These are phyloP conservation scores for Nebria brevicollis DNA, from an alignment of 2,888 invertebrate species.

Conservation along the genomic window DNA sequence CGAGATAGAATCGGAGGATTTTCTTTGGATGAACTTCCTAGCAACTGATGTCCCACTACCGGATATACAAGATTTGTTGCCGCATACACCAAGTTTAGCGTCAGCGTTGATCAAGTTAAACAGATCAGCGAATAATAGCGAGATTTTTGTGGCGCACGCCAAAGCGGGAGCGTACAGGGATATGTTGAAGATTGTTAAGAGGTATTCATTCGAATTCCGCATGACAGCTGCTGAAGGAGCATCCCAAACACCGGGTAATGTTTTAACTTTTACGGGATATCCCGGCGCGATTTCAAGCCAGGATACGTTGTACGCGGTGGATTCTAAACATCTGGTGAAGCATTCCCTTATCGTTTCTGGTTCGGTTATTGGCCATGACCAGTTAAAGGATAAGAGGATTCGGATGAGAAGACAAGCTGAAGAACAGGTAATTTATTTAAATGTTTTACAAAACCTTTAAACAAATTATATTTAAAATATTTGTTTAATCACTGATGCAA, in stretches of 20 bases:
- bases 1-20: conserved; percentile 71
- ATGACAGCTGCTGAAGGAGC: conserved; percentile 65
- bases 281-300: conserved; percentile 84
- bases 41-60: conserved; percentile 62
- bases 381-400: not conserved
- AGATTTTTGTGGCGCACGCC: conserved; percentile 81
- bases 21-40: conserved; percentile 77
- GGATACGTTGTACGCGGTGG: conserved; percentile 82
- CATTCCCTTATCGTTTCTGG: conserved; percentile 24
- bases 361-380: conserved; percentile 14
- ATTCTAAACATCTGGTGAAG: conserved; percentile 13
- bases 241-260: conserved; percentile 71
- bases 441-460: not conserved
- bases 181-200: conserved; percentile 87
- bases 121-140: conserved; percentile 57
- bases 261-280: conserved; percentile 83
- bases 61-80: conserved; percentile 54
- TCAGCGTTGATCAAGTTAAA: conserved; percentile 73
- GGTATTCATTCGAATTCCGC: conserved; percentile 83
- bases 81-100: conserved; percentile 63
- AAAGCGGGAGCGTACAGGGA: conserved; percentile 73
- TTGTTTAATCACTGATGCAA: not conserved
- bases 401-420: conserved; percentile 9
- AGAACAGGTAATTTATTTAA: conserved; percentile 18
- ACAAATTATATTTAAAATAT: no score